Base-by-base conservation (phyloP, 2,888 invertebrate species). In the Deilephila elpenor region DNA sequence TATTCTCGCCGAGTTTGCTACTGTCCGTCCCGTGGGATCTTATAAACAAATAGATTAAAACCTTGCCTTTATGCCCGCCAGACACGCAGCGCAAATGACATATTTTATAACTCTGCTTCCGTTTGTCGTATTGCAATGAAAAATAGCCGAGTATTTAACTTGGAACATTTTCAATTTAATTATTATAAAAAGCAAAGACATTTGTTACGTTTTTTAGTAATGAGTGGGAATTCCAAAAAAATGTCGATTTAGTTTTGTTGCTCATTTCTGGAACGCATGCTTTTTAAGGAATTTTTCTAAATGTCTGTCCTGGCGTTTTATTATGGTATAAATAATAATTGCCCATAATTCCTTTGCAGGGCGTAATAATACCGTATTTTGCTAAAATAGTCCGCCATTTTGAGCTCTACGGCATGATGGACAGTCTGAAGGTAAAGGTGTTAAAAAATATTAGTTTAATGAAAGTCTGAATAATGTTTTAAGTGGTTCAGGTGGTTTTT, bases 41-140 rank as follows among this genome's bases (percentile, higher is more conserved):
- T 20, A 44, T 64, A 37, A 44, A 19, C 20, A 20, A 44, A 64
- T 64, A 64, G 64, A 64, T 37, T 44, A 44, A 60, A 60, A 60
- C 25, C 17, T 37, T n/a, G 37, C 20, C n/a, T 44, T 44, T 37
- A 67, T 67, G 64, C 32, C 34, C 34, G 64, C 64, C 44, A 32
- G 64, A 67, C 64, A 67, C 64, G 32, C n/a, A 11, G 64, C 62
- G 62, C 19, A 34, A 32, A 34, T 62, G 37, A 67, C n/a, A 67
- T 67, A 37, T 67, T 37, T 32, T 67, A n/a, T 67, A 34, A 67
- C 7, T 56, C n/a, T 6, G 56, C 56, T 56, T 56, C 56, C 56
- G 56, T 56, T 56, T 17, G 56, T 56, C 56, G n/a, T 19, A 56
- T 56, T 56, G 56, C 56, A 56, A 56, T 56, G 56, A 56, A 6